phyloP scores from a whole-genome alignment of 2,888 invertebrate species.

The Drosophila meridiana region DNA sequence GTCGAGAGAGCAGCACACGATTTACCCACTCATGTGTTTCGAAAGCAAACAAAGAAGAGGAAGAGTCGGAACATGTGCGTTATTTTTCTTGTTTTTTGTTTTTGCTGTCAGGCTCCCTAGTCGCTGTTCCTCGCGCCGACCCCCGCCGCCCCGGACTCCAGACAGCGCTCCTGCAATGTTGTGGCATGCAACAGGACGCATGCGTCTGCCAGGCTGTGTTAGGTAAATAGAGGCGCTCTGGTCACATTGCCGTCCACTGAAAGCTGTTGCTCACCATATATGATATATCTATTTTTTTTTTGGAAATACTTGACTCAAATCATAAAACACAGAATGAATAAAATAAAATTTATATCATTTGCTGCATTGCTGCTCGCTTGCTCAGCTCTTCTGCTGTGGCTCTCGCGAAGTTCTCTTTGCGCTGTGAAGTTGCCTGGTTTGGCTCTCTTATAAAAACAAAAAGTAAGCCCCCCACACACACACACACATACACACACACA shows the following conservation, averaged over 20 bases:
- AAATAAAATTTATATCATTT: neutral
- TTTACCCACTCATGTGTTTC: neutral
- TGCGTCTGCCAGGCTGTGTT: slow-evolving; percentile 44
- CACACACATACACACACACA: neutral
- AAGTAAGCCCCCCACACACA: neutral
- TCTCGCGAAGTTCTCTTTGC: slow-evolving; percentile 11
- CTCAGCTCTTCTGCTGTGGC: neutral
- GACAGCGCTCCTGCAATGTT: neutral
- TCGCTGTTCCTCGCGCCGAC: neutral
- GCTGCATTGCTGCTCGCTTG: neutral
- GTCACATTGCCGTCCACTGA: slow-evolving; percentile 19
- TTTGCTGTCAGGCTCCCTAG: neutral
- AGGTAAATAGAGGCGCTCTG: slow-evolving; percentile 32
- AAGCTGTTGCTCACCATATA: neutral
- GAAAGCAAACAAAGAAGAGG: neutral
- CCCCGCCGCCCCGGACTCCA: neutral
- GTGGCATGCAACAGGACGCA: slow-evolving; percentile 31
- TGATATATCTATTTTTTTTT: no score
- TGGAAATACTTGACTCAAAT: no score
- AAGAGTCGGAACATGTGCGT: neutral
- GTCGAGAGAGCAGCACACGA: slow-evolving; percentile 3
- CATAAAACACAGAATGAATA: neutral
- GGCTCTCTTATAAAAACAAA: slow-evolving; percentile 44
- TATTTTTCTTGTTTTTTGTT: no score
- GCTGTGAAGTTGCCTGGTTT: slow-evolving; percentile 31